Evolutionary conservation across 2,797 vertebrate genomes (phyloP).

Genomic region (Botia kubotai): DNA sequence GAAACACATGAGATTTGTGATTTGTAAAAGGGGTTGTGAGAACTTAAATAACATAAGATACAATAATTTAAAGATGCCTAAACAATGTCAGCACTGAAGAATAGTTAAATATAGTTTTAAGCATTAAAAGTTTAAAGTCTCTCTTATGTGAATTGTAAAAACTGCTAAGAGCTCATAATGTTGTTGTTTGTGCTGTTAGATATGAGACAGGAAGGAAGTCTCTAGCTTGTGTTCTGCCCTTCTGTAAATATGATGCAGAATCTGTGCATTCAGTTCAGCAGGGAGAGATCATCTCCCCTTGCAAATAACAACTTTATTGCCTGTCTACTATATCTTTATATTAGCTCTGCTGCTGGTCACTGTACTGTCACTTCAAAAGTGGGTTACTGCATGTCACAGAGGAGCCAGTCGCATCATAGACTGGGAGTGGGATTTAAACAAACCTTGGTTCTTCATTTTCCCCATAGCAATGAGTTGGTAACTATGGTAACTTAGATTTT

Average conservation of each 20-base stretch:
- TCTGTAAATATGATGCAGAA: not conserved
- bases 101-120: not conserved
- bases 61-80: not conserved
- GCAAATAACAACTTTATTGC: conserved; percentile 17
- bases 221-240: not conserved
- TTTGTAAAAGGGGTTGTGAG: not conserved
- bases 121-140: not conserved
- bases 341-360: not conserved
- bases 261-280: conserved; percentile 11
- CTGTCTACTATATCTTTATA: conserved; percentile 16
- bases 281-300: conserved; percentile 21
- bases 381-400: conserved; percentile 1
- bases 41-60: not conserved
- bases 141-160: not conserved
- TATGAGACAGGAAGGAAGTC: conserved; percentile 9
- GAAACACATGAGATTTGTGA: no score
- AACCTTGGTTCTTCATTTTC: not conserved
- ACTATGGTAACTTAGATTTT: no score
- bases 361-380: not conserved
- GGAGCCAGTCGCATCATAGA: not conserved
- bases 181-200: not conserved
- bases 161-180: conserved; percentile 5
- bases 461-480: not conserved
- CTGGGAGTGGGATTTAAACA: not conserved
- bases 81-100: not conserved